Base-by-base conservation (phyloP, 2,888 invertebrate species). In the Bombylius major region DNA sequence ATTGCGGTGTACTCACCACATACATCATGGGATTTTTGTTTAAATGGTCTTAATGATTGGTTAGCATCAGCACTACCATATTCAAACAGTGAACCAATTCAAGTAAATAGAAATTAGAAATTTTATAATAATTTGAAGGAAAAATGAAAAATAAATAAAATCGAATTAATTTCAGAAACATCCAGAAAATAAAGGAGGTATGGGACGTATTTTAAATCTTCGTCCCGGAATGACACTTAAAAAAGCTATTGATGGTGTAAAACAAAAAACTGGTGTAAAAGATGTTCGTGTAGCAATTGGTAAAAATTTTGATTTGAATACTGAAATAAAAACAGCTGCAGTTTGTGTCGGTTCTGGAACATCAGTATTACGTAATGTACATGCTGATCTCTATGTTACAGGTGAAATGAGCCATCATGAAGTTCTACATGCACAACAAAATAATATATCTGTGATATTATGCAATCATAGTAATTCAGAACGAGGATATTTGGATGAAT, bases 361-460 rank as follows among this genome's bases (percentile, higher is more conserved):
- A 7, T 85, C 89, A 0, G 80, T 96, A 4, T 73, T 97, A 31
- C 82, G 82, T 61, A 83, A 81, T 13, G 77, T 83, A 1, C 57
- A 70, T 23, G 90, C 87, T 4, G 91, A 94, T 75, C 76, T 97
- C 13, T 89, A 87, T 66, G 70, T 97, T 44, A 95, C 95, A 14
- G 89, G 83, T 9, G 97, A 97, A 78, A 95, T 97, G 94, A 81
- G 89, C 2, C 97, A 97, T 72, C 97, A 97, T 68, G 94, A 96
- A 62, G 75, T 95, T 1, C 78, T 97, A 44, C 91, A 96, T 66
- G 92, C 90, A 1, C 79, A 84, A 33, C 90, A 92, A 65, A 82
- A 79, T 55, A 86, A 87, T 36, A 80, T 80, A 14, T 82, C 83
- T 56, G 93, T 96, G 0, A 86, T 96, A 65, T 76, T 96, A 23